phyloP scores from a whole-genome alignment of 1,140 invertebrate genomes.

The Plectus sambesii region DNA sequence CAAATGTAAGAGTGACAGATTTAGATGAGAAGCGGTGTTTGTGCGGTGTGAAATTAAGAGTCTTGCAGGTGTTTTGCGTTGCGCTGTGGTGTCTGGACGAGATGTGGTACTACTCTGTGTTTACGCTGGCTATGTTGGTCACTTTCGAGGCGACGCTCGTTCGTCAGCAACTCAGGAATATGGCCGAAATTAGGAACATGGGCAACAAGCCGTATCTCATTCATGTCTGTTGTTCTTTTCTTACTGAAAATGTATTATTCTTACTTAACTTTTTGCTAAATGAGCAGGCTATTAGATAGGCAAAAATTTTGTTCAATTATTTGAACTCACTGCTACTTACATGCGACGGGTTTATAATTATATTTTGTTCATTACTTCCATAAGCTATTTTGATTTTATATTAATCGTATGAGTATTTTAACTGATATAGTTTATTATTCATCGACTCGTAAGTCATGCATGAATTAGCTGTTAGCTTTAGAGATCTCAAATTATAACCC shows the following conservation, averaged over 20 bases:
- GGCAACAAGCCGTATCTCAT: constrained; percentile 90
- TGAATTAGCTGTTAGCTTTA: too few relatives aligned
- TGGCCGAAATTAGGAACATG: constrained; percentile 99
- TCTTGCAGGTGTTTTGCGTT: constrained; percentile 83
- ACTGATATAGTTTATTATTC: too few relatives aligned
- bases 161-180: constrained; percentile 90
- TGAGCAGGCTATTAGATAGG: background rate
- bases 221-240: constrained; percentile 51
- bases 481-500: too few relatives aligned
- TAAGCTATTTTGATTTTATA: too few relatives aligned
- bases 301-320: background rate
- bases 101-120: constrained; percentile 66
- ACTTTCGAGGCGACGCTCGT: constrained; percentile 96
- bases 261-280: constrained; percentile 8
- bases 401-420: too few relatives aligned
- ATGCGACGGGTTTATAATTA: too few relatives aligned
- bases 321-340: too few relatives aligned
- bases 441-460: too few relatives aligned
- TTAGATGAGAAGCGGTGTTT: constrained; percentile 2
- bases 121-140: constrained; percentile 91
- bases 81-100: constrained; percentile 95
- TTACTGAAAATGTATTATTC: constrained; percentile 15
- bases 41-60: too few relatives aligned
- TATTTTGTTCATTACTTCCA: too few relatives aligned
- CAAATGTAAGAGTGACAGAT: too few relatives aligned